Evolutionary conservation across 1,140 invertebrate species (phyloP).

Genomic region (Penaeus chinensis): DNA sequence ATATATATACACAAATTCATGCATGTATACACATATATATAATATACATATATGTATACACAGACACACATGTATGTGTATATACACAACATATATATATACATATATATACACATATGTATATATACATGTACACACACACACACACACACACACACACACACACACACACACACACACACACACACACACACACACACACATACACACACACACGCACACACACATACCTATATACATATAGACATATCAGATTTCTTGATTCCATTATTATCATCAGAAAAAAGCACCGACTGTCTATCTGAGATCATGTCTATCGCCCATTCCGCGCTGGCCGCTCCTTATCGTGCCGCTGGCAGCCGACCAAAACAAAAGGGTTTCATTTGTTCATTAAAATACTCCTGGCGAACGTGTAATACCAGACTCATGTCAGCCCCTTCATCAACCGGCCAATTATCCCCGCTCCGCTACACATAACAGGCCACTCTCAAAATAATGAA

Average conservation of each 20-base stretch:
- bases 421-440: constrained; percentile 19
- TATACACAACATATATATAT: no score
- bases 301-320: neutral
- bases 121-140: neutral
- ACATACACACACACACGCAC: no score
- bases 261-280: neutral
- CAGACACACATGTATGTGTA: no score
- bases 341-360: no score
- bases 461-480: constrained; percentile 47
- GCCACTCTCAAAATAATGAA: constrained; percentile 55
- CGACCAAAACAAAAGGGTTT: no score
- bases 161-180: neutral
- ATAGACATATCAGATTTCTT: neutral
- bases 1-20: no score
- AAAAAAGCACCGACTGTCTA: neutral
- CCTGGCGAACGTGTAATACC: constrained; percentile 38
- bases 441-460: constrained; percentile 50
- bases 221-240: neutral
- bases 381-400: constrained; percentile 42
- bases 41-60: no score
- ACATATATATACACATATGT: no score
- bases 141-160: constrained; percentile 19
- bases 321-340: neutral
- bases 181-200: neutral
- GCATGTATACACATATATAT: no score